A percentile compares a stretch with the other conserved stretches of the same genome.
Conservation (phyloP, 2,797 vertebrate genomes). For the Platyrinchus mystaceus region DNA sequence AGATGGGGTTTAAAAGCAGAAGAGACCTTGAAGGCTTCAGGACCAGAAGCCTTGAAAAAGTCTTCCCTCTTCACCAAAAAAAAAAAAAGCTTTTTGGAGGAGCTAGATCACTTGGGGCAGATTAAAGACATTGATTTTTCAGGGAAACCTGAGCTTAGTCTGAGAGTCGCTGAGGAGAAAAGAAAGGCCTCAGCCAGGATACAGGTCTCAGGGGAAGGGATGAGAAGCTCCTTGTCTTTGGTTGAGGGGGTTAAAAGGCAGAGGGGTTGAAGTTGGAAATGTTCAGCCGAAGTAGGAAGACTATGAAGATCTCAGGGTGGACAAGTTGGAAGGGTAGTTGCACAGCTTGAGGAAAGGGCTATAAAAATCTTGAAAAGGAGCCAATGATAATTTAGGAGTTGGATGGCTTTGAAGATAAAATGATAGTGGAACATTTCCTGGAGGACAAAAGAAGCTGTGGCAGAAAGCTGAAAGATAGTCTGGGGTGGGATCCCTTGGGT, state of each 20-base stretch:
- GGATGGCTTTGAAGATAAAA: slow-evolving; percentile 18
- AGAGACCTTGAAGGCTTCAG: background rate
- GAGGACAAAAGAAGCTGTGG: background rate
- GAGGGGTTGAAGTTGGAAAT: background rate
- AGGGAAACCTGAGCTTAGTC: background rate
- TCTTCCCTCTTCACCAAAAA: background rate
- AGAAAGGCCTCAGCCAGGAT: background rate
- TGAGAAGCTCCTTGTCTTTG: background rate
- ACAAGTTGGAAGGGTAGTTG: background rate
- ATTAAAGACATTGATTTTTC: background rate
- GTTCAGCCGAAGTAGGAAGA: background rate
- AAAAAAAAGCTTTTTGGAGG: background rate
- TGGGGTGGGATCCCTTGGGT: background rate
- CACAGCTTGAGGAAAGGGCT: background rate
- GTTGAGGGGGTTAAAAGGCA: background rate
- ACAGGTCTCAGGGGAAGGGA: background rate
- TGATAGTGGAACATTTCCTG: background rate
- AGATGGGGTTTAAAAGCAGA: background rate
- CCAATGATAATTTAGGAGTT: background rate
- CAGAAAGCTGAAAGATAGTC: background rate
- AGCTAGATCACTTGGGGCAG: background rate
- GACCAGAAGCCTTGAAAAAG: background rate
- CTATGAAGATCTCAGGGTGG: background rate
- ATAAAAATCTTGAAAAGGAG: slow-evolving; percentile 31
- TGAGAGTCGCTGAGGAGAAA: background rate